Base-by-base conservation (phyloP, 2,797 vertebrate genomes). In the Gymnoscopelus microlampas region DNA sequence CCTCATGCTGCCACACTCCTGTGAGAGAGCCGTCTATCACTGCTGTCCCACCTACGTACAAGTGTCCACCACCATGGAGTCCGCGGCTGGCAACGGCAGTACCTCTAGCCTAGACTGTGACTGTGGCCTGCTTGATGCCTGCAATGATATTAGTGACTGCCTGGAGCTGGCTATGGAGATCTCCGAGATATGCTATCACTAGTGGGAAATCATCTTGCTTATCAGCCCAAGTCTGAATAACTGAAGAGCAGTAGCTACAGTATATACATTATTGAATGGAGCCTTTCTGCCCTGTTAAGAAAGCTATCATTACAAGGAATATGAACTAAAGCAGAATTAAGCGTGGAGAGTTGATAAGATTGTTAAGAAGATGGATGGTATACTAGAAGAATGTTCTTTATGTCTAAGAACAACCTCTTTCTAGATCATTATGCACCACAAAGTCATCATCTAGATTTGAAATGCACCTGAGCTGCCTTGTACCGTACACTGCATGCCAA, bases 141-240 rank as follows among this genome's bases (percentile, higher is more conserved):
- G 97, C 82, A 94, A 97, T 0, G 97, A 98, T 86, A 95, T 93
- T 2, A 91, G 92, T 0, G 96, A 98, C 68, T 99, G 96, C 70
- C 85, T 99, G 79, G 98, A 98, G 86, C 88, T 98, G 55, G 96
- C 97, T 62, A 96, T 98, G 96, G 98, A 99, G 90, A 93, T 98
- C 63, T 98, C 98, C 0, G 96, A 98, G 92, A 87, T 99, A 80
- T 99, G 97, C 73, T 98, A 96, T 67, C 96, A 90, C 63, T 98
- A 89, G 60, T 15, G 24, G 15, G 3, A 67, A 53, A 57, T 26
- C 11, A 14, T 2, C 1, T 15, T 15, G 2, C 49, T 48, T 14
- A 67, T 63, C 15, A 15, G 15, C 2, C 59, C 2, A 8, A 7
- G 13, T 4, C 60, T 44, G 13, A 14, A 13, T 53, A 50, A 60